Evolutionary conservation across 2,888 invertebrate species (phyloP).

Genomic region (Drosophila rellima): DNA sequence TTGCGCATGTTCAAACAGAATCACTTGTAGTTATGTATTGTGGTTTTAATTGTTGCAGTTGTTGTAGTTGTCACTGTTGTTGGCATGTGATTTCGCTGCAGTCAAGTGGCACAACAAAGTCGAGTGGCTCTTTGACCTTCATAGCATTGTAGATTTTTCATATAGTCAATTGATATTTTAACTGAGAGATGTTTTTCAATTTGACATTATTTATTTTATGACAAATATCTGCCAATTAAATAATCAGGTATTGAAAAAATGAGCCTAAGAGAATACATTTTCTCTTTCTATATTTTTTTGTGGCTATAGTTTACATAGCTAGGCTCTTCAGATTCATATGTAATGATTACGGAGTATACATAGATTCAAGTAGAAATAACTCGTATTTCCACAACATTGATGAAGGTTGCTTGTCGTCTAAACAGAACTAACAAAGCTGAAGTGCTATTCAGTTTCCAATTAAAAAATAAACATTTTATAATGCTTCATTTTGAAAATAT

Average conservation of each 20-base stretch:
- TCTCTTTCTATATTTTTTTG: too few species aligned
- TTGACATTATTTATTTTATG: not conserved
- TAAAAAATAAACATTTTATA: not conserved
- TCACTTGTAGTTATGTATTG: conserved; percentile 36
- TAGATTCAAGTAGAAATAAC: not conserved
- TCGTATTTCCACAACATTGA: not conserved
- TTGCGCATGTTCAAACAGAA: conserved; percentile 54
- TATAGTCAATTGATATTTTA: not conserved
- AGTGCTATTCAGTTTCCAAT: not conserved
- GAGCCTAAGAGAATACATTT: too few species aligned
- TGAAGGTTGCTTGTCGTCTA: not conserved
- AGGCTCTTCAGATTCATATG: too few species aligned
- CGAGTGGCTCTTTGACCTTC: conserved; percentile 8
- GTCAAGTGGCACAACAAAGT: conserved; percentile 5
- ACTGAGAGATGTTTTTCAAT: not conserved
- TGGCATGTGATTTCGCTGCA: conserved; percentile 23
- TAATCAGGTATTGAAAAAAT: too few species aligned
- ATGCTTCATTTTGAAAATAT: not conserved
- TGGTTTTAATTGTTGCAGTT: not conserved
- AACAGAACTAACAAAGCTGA: not conserved
- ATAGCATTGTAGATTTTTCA: not conserved
- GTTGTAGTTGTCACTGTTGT: conserved; percentile 1
- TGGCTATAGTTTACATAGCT: too few species aligned
- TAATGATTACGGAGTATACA: not conserved
- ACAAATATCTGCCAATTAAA: too few species aligned